Percentiles rank a stretch among this genome's conserved stretches.
Evolutionary conservation across 2,113 vertebrate genomes (phyloP).

Genomic region (Chitala chitala): DNA sequence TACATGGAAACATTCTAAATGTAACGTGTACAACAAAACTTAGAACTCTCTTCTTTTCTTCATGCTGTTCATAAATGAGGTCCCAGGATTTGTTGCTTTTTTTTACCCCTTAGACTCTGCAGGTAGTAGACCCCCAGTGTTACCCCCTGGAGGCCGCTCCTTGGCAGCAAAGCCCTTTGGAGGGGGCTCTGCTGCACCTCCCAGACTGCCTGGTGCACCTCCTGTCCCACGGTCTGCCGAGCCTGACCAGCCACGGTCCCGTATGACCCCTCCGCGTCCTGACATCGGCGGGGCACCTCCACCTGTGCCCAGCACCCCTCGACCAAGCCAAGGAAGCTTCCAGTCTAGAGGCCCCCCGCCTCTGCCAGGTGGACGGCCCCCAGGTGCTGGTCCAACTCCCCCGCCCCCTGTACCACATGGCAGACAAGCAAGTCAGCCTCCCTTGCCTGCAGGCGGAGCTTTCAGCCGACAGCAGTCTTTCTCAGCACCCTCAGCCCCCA

Average conservation of each 20-base stretch:
- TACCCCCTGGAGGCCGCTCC: slow-evolving; percentile 76
- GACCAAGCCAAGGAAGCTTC: slow-evolving; percentile 59
- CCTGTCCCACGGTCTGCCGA: slow-evolving; percentile 47
- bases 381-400: slow-evolving; percentile 45
- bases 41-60: neutral
- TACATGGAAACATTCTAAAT: too few relatives aligned
- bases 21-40: neutral
- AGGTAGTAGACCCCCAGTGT: slow-evolving; percentile 64
- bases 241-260: slow-evolving; percentile 55
- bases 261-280: slow-evolving; percentile 60
- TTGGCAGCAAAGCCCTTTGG: slow-evolving; percentile 64
- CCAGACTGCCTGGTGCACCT: slow-evolving; percentile 58
- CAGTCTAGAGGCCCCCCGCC: slow-evolving; percentile 64
- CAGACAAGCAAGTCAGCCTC: slow-evolving; percentile 50
- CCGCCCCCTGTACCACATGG: slow-evolving; percentile 60
- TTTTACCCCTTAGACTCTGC: slow-evolving; percentile 54
- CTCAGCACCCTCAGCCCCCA: slow-evolving; percentile 40
- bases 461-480: slow-evolving; percentile 42
- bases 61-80: neutral
- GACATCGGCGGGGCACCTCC: slow-evolving; percentile 63
- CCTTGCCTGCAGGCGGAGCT: slow-evolving; percentile 39
- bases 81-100: neutral
- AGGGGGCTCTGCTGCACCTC: slow-evolving; percentile 41
- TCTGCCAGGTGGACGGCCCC: slow-evolving; percentile 57
- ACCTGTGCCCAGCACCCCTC: slow-evolving; percentile 76